Evolutionary conservation across 2,113 vertebrate species (phyloP).

Genomic region (Pyrgilauda ruficollis): DNA sequence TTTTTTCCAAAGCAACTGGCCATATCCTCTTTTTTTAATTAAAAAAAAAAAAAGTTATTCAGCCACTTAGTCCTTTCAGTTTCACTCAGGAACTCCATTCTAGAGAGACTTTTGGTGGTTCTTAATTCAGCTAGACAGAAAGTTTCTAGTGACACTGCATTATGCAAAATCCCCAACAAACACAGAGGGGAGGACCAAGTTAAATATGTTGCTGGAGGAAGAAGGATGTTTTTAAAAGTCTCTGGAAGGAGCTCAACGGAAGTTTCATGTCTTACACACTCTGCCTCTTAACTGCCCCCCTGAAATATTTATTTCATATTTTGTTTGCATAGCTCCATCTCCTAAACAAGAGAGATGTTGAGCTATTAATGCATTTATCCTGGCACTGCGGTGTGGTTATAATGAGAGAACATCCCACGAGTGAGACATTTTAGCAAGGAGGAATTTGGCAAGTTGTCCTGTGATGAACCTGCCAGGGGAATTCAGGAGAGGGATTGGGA

Average conservation of each 20-base stretch:
- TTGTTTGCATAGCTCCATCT: background rate
- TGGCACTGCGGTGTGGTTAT: background rate
- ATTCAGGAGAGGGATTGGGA: background rate
- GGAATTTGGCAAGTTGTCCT: background rate
- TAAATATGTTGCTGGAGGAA: constrained; percentile 16
- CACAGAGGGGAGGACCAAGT: constrained; percentile 9
- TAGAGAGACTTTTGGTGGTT: constrained; percentile 18
- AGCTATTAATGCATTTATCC: background rate
- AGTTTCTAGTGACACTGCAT: constrained; percentile 17
- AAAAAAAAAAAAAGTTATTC: constrained; percentile 9
- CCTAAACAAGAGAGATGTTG: background rate
- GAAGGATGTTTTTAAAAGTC: constrained; percentile 16
- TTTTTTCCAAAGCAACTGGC: constrained; percentile 39
- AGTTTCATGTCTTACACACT: background rate
- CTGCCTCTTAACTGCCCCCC: background rate
- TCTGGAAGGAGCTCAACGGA: constrained; percentile 12
- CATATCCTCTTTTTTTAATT: background rate
- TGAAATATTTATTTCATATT: background rate
- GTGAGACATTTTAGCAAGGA: background rate
- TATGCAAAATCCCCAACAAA: constrained; percentile 36
- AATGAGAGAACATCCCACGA: background rate
- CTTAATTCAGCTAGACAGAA: constrained; percentile 49
- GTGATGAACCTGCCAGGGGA: background rate
- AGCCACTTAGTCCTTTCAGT: constrained; percentile 50
- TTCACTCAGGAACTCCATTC: constrained; percentile 27